Evolutionary conservation across 2,888 invertebrate genomes (phyloP).

Genomic region (Hirtodrosophila confusa): DNA sequence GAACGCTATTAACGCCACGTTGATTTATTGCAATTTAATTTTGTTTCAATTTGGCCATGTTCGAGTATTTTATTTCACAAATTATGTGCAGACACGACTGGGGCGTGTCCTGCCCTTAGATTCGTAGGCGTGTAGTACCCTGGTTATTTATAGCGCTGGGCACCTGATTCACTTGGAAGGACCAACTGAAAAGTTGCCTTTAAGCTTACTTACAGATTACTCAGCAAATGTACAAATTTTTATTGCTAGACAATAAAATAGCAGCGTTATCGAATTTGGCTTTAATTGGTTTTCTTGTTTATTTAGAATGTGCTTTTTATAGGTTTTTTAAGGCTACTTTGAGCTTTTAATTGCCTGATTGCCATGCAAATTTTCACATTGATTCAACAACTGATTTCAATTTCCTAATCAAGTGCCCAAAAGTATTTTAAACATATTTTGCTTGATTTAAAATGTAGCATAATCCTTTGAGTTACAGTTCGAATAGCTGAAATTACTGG

Average conservation of each 20-base stretch:
- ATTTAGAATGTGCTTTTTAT: slow-evolving; percentile 47
- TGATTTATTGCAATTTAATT: slow-evolving; percentile 77
- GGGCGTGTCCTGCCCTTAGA: slow-evolving; percentile 60
- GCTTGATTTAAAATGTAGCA: too few species aligned
- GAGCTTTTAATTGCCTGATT: slow-evolving; percentile 24
- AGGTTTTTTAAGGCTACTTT: slow-evolving; percentile 20
- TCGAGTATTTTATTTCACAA: slow-evolving; percentile 74
- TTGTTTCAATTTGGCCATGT: slow-evolving; percentile 73
- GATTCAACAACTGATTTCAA: slow-evolving; percentile 31
- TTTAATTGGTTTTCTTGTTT: slow-evolving; percentile 49
- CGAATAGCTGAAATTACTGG: slow-evolving; percentile 2
- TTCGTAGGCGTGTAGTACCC: slow-evolving; percentile 22
- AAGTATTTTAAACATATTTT: background rate
- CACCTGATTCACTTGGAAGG: slow-evolving; percentile 52
- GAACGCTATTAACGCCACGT: slow-evolving; percentile 74
- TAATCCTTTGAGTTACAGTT: slow-evolving; percentile 11
- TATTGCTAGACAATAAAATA: slow-evolving; percentile 52
- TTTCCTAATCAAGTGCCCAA: slow-evolving; percentile 14
- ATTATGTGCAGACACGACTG: slow-evolving; percentile 76
- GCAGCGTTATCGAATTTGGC: slow-evolving; percentile 14
- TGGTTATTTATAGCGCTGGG: slow-evolving; percentile 61
- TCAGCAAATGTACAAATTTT: slow-evolving; percentile 24
- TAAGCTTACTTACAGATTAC: slow-evolving; percentile 35
- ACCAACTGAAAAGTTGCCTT: slow-evolving; percentile 34
- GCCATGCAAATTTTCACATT: slow-evolving; percentile 18